Percentiles rank a stretch among this genome's conserved stretches.
phyloP scores from a whole-genome alignment of 2,113 vertebrate genomes.

The Peromyscus maniculatus region DNA sequence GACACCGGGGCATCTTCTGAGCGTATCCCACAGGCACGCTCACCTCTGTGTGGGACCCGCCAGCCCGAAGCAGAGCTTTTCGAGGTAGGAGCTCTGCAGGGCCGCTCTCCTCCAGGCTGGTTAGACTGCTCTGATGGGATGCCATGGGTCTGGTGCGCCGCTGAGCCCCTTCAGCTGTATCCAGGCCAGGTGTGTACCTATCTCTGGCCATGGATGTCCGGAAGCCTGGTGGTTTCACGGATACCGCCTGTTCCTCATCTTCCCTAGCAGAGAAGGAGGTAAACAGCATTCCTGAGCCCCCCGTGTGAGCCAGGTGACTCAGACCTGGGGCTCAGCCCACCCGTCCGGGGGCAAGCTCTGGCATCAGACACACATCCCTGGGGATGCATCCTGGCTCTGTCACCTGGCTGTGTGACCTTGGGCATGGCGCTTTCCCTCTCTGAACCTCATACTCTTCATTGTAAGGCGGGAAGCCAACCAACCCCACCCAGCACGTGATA shows the following conservation, averaged over 20 bases:
- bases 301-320: not conserved
- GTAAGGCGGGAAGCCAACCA: not conserved
- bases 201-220: not conserved
- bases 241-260: rapidly evolving
- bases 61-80: constrained; percentile 68
- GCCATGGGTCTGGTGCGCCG: not conserved
- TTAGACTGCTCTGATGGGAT: constrained; percentile 85
- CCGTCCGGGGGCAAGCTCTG: too few relatives aligned
- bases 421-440: not conserved
- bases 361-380: not conserved
- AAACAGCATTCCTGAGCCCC: rapidly evolving
- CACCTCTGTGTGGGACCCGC: not conserved
- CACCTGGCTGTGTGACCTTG: not conserved
- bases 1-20: too few relatives aligned
- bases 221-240: rapidly evolving
- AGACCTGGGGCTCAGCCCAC: not conserved
- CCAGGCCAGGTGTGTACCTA: not conserved
- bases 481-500: not conserved
- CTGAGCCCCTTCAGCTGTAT: rapidly evolving
- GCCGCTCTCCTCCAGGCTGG: constrained; percentile 82
- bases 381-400: not conserved
- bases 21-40: not conserved
- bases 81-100: constrained; percentile 45
- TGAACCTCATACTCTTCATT: not conserved
- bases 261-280: constrained; percentile 53